phyloP scores from a whole-genome alignment of 2,797 vertebrate species.

The Mormyrus hasselquistii region DNA sequence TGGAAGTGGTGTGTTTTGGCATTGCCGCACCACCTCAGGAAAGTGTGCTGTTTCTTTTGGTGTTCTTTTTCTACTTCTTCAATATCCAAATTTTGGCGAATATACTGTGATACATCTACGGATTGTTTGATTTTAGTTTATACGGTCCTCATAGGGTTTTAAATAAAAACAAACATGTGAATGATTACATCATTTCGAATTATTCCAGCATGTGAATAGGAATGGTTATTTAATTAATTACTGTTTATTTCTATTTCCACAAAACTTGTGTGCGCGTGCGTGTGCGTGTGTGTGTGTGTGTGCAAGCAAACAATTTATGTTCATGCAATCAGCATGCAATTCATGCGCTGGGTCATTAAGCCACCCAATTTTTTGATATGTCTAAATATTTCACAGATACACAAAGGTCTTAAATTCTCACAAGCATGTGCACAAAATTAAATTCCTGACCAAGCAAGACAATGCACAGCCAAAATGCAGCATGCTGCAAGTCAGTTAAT shows the following conservation, averaged over 20 bases:
- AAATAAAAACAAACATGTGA: conserved; percentile 1
- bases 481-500: not conserved
- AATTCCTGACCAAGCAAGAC: not conserved
- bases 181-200: not conserved
- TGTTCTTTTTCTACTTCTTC: not conserved
- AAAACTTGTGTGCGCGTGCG: not conserved
- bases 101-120: not conserved
- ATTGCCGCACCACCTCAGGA: not conserved
- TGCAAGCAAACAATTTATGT: not conserved
- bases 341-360: not conserved
- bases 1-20: not conserved
- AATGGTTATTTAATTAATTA: not conserved
- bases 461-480: not conserved
- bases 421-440: not conserved
- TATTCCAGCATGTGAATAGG: not conserved
- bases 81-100: not conserved
- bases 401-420: not conserved
- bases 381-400: not conserved
- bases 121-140: not conserved
- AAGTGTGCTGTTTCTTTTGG: not conserved
- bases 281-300: too few relatives aligned
- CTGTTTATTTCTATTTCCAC: not conserved
- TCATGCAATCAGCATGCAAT: not conserved
- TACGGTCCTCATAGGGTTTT: not conserved
- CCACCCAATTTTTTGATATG: not conserved